phyloP scores from a whole-genome alignment of 2,113 vertebrate genomes.

The Platycercus adscitus region DNA sequence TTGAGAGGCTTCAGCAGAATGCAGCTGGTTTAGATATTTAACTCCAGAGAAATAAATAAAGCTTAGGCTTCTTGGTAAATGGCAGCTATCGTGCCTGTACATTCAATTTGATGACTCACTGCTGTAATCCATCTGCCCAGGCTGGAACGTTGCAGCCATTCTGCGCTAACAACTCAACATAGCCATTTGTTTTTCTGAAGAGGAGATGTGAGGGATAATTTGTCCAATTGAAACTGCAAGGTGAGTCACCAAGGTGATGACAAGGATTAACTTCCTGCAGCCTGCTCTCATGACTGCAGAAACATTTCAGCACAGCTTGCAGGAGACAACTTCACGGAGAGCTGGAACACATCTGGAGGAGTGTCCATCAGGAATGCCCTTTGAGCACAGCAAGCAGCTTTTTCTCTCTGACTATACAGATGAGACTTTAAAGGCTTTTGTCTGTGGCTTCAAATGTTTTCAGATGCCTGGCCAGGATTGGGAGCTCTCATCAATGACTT shows the following conservation, averaged over 20 bases:
- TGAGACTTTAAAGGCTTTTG: neutral
- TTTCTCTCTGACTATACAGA: neutral
- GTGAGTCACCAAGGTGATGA: constrained; percentile 34
- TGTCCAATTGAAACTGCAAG: neutral
- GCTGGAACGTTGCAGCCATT: constrained; percentile 6
- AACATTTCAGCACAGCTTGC: neutral
- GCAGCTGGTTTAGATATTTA: neutral
- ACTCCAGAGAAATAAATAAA: neutral
- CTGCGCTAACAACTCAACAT: neutral
- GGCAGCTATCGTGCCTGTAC: neutral
- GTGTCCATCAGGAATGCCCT: neutral
- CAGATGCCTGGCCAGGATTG: neutral
- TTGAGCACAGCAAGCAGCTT: neutral
- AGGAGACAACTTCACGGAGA: neutral
- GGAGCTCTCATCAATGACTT: neutral
- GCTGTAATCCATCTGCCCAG: neutral
- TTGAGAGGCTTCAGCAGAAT: neutral
- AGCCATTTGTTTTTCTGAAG: neutral
- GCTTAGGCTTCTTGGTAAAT: neutral
- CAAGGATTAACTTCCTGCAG: constrained; percentile 12
- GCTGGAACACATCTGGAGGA: neutral
- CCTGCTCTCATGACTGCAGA: neutral
- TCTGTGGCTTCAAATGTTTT: neutral
- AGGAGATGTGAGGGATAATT: constrained; percentile 8
- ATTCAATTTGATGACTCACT: constrained; percentile 10